Conservation (phyloP, 2,113 vertebrate species). For the human (Homo sapiens) region DNA sequence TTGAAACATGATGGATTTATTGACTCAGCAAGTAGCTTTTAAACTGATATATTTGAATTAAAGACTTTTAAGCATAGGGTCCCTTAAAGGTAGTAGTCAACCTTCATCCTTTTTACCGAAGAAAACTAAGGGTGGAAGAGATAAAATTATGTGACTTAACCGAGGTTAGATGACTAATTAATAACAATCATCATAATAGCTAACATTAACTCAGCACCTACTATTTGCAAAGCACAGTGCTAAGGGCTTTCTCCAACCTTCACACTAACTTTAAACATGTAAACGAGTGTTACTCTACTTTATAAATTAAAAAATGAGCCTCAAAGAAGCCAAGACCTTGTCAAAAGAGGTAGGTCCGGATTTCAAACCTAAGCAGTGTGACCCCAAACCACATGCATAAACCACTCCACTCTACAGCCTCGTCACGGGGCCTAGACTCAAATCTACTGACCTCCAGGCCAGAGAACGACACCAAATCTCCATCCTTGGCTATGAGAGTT, state of each 20-base stretch:
- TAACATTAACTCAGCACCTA: background rate
- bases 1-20: slow-evolving; percentile 39
- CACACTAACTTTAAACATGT: background rate
- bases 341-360: background rate
- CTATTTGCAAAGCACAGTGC: background rate
- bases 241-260: background rate
- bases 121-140: background rate
- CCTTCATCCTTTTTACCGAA: background rate
- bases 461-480: background rate
- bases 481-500: accelerated
- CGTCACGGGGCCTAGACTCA: background rate
- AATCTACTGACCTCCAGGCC: background rate
- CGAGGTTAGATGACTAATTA: background rate
- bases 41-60: background rate
- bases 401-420: background rate
- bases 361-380: background rate
- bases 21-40: background rate
- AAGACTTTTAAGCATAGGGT: background rate
- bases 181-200: background rate
- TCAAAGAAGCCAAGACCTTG: background rate
- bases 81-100: background rate
- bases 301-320: background rate
- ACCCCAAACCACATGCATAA: background rate
- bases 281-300: background rate
- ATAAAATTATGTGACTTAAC: background rate